Evolutionary conservation across 1,140 invertebrate genomes (phyloP).

Genomic region (Listronotus bonariensis): DNA sequence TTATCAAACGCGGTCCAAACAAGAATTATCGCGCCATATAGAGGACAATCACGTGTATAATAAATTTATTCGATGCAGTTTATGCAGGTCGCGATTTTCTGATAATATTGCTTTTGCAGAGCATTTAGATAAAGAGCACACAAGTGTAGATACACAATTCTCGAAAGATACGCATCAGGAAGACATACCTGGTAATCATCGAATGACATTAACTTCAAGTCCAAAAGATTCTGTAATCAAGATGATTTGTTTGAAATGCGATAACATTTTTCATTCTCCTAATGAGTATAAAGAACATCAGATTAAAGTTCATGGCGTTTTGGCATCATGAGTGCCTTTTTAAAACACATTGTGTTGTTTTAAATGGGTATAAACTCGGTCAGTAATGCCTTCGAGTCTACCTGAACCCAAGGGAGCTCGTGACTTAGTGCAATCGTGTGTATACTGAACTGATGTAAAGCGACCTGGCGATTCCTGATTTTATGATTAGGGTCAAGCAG

Average conservation of each 20-base stretch:
- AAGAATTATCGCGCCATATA: not conserved
- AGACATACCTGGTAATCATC: not conserved
- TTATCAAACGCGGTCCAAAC: not conserved
- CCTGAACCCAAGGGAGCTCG: too few relatives aligned
- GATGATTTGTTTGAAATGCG: not conserved
- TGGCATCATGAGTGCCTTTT: not conserved
- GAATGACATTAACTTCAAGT: too few relatives aligned
- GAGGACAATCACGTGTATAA: not conserved
- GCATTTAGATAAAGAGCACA: not conserved
- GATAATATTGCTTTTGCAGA: not conserved
- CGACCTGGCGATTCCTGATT: too few relatives aligned
- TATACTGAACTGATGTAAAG: too few relatives aligned
- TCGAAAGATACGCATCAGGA: not conserved
- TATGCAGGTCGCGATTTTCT: not conserved
- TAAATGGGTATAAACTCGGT: too few relatives aligned
- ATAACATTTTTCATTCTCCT: not conserved
- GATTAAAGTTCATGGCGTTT: not conserved
- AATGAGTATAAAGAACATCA: not conserved
- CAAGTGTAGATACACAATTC: not conserved
- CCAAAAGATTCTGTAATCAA: too few relatives aligned
- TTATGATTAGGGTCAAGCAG: too few relatives aligned
- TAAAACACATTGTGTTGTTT: too few relatives aligned
- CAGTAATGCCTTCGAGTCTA: too few relatives aligned
- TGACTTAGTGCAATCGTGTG: too few relatives aligned
- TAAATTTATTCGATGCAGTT: slow-evolving; percentile 1